Percentiles rank a stretch among this genome's conserved stretches.
Evolutionary conservation across 1,140 invertebrate species (phyloP).

Genomic region (Bathynomus jamesi): DNA sequence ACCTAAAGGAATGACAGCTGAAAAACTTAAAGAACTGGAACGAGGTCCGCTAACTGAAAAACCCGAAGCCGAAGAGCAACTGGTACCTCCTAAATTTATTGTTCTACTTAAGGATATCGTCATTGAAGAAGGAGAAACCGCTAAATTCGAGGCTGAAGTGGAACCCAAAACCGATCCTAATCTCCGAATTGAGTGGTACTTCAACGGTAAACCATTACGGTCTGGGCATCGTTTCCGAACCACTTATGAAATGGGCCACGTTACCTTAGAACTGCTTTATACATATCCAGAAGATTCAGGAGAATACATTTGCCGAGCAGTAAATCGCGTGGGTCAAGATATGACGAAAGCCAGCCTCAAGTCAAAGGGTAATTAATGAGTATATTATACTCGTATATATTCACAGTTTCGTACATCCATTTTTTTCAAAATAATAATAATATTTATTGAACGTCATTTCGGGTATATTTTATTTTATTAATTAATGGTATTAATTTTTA

Average conservation of each 20-base stretch:
- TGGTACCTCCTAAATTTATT: constrained; percentile 69
- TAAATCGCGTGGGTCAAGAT: constrained; percentile 81
- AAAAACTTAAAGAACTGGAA: constrained; percentile 87
- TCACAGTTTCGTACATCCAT: neutral
- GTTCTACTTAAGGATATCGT: constrained; percentile 51
- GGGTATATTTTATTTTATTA: constrained; percentile 14
- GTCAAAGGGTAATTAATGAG: constrained; percentile 61
- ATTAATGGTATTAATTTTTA: neutral
- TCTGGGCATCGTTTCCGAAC: constrained; percentile 84
- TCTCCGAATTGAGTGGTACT: constrained; percentile 84
- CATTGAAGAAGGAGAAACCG: constrained; percentile 63
- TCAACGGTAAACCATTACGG: constrained; percentile 77
- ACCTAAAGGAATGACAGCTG: constrained; percentile 82
- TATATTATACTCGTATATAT: neutral
- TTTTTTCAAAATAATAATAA: constrained; percentile 9
- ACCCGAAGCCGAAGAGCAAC: constrained; percentile 52
- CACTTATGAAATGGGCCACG: constrained; percentile 89
- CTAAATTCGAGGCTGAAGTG: constrained; percentile 89
- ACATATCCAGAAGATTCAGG: constrained; percentile 89
- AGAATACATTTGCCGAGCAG: constrained; percentile 80
- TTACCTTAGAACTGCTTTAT: constrained; percentile 86
- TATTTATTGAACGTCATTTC: neutral
- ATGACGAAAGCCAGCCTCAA: constrained; percentile 72
- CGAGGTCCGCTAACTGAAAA: constrained; percentile 63
- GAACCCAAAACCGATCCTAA: constrained; percentile 91